A percentile compares a stretch with the other conserved stretches of the same genome.
These are phyloP conservation scores for Papilio xuthus DNA, from an alignment of 1,140 invertebrate species.

Conservation along the genomic window DNA sequence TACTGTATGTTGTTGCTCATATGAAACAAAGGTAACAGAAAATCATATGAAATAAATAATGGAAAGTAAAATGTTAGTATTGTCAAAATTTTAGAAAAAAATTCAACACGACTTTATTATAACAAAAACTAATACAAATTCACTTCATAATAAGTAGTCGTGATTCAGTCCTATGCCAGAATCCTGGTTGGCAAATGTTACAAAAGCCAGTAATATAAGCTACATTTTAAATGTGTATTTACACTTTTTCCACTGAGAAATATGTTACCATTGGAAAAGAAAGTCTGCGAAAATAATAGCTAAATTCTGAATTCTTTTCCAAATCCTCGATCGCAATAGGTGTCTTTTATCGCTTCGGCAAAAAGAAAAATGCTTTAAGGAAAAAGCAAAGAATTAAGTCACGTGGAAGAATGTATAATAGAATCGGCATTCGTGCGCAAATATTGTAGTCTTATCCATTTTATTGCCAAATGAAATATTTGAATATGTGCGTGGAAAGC, in stretches of 20 bases:
- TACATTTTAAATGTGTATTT: neutral
- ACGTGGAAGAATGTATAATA: slow-evolving; percentile 34
- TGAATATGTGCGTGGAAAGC: slow-evolving; percentile 18
- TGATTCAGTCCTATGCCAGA: no score
- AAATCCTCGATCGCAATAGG: slow-evolving; percentile 32
- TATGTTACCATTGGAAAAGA: neutral
- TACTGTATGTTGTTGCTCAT: neutral
- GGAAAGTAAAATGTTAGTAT: no score
- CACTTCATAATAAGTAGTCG: no score
- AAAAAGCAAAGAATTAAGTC: slow-evolving; percentile 37
- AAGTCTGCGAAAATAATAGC: neutral
- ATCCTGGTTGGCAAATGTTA: no score
- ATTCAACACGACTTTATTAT: no score
- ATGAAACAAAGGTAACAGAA: neutral
- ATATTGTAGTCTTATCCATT: slow-evolving; percentile 32
- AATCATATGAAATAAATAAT: no score
- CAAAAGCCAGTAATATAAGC: no score
- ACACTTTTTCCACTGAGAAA: neutral
- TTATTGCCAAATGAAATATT: slow-evolving; percentile 38
- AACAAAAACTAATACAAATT: no score
- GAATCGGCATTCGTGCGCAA: slow-evolving; percentile 29
- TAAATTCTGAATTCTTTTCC: slow-evolving; percentile 20
- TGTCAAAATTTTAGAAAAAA: no score
- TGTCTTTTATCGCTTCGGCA: slow-evolving; percentile 33
- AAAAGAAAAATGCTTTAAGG: slow-evolving; percentile 22